Percentiles rank a stretch among this genome's conserved stretches.
These are phyloP conservation scores for Polyergus mexicanus DNA, from an alignment of 1,140 invertebrate genomes.

Conservation along the genomic window DNA sequence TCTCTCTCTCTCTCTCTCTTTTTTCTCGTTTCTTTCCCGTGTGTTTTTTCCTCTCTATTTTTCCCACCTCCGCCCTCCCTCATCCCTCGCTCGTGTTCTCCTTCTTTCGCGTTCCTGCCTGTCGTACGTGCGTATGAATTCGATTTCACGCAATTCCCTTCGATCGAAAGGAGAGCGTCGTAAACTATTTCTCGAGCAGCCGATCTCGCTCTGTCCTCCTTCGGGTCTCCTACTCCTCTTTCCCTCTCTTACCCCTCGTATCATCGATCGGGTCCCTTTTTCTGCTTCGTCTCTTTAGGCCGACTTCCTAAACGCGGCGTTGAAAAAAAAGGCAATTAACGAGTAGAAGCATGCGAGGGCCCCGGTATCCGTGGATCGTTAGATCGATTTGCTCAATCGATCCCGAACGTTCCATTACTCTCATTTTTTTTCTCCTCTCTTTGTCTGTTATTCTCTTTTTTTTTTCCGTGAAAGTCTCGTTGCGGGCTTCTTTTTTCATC, in stretches of 20 bases:
- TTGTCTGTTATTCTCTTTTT: neutral
- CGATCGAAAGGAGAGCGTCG: conserved; percentile 64
- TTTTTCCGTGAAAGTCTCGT: conserved; percentile 13
- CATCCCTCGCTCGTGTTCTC: conserved; percentile 18
- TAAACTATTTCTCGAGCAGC: conserved; percentile 70
- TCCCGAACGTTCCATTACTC: conserved; percentile 28
- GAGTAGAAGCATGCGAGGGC: conserved; percentile 48
- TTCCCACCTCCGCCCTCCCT: conserved; percentile 20
- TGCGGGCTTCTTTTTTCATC: conserved; percentile 40
- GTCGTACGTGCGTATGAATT: conserved; percentile 77
- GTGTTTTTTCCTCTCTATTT: conserved; percentile 10
- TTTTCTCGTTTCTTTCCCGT: conserved; percentile 21
- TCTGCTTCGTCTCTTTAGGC: conserved; percentile 53
- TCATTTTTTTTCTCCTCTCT: neutral
- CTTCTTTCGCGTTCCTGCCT: conserved; percentile 70
- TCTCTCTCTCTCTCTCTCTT: neutral
- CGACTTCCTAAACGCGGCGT: conserved; percentile 60
- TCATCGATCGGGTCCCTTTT: conserved; percentile 5
- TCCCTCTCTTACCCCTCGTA: neutral
- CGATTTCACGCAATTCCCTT: conserved; percentile 78
- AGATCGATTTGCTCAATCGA: conserved; percentile 64
- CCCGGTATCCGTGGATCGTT: conserved; percentile 46
- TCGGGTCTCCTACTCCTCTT: neutral
- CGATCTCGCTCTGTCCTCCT: conserved; percentile 53
- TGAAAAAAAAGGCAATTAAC: conserved; percentile 74